Percentiles rank a stretch among this genome's conserved stretches.
Conservation (phyloP, 2,113 vertebrate species). For the Plecotus auritus region DNA sequence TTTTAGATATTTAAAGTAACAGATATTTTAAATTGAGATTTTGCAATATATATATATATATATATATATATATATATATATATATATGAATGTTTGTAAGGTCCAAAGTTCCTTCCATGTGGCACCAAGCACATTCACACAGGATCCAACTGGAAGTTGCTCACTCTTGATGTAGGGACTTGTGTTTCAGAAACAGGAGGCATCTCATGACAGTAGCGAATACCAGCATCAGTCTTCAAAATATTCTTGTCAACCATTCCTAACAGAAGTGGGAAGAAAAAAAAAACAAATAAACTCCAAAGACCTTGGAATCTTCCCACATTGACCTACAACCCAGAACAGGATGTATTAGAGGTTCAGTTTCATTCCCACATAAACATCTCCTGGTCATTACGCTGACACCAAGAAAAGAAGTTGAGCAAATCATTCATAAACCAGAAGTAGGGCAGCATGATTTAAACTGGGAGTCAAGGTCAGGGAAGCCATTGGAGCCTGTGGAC, state of each 20-base stretch:
- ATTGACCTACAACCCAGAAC: neutral
- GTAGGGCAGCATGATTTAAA: neutral
- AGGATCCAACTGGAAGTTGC: neutral
- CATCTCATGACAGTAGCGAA: too few relatives aligned
- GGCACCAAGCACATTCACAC: neutral
- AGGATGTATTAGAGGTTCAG: neutral
- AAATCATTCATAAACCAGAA: neutral
- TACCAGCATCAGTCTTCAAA: neutral
- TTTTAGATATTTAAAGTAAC: conserved; percentile 15
- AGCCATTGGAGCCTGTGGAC: neutral
- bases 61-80: neutral
- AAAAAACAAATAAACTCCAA: neutral
- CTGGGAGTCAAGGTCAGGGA: neutral
- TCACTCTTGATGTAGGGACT: neutral
- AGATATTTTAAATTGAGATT: neutral
- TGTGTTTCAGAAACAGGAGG: neutral
- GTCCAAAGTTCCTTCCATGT: neutral
- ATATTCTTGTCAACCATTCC: neutral
- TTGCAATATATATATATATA: neutral
- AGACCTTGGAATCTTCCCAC: neutral
- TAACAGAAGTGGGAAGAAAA: neutral
- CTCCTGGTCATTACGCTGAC: neutral
- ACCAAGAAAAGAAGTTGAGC: neutral
- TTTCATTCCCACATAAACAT: neutral
- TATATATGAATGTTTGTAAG: neutral